These are phyloP conservation scores for Cichlasoma orientale DNA, from an alignment of 2,797 vertebrate species.

Conservation along the genomic window DNA sequence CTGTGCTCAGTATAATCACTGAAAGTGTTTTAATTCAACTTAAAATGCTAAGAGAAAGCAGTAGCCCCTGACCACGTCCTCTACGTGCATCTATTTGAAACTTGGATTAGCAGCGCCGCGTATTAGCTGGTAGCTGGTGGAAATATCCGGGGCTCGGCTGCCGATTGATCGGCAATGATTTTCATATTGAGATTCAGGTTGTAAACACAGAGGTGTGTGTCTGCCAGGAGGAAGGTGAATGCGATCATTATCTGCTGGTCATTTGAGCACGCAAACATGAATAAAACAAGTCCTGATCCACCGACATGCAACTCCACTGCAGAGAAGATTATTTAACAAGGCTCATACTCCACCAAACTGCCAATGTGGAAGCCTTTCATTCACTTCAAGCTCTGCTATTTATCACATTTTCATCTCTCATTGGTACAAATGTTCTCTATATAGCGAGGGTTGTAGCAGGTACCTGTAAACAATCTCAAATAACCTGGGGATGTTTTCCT, in stretches of 20 bases:
- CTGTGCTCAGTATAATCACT: conserved; percentile 34
- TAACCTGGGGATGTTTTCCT: conserved; percentile 77
- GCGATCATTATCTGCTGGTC: conserved; percentile 75
- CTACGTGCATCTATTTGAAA: conserved; percentile 31
- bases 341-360: conserved; percentile 47
- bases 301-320: conserved; percentile 52
- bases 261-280: conserved; percentile 64
- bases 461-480: conserved; percentile 77
- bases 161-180: conserved; percentile 68
- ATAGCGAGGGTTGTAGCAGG: conserved; percentile 45
- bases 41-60: conserved; percentile 31
- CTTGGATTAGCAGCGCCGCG: conserved; percentile 49
- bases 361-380: conserved; percentile 53
- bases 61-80: conserved; percentile 23
- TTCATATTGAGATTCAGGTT: conserved; percentile 77
- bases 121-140: conserved; percentile 67
- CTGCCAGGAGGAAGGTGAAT: conserved; percentile 81
- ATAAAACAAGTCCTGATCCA: conserved; percentile 73
- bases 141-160: conserved; percentile 52
- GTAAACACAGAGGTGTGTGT: conserved; percentile 67
- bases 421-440: conserved; percentile 55
- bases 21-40: conserved; percentile 50
- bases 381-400: conserved; percentile 59
- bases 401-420: conserved; percentile 68
- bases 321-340: conserved; percentile 69